Conservation (phyloP, 2,113 vertebrate species). For the Poicephalus gulielmi region DNA sequence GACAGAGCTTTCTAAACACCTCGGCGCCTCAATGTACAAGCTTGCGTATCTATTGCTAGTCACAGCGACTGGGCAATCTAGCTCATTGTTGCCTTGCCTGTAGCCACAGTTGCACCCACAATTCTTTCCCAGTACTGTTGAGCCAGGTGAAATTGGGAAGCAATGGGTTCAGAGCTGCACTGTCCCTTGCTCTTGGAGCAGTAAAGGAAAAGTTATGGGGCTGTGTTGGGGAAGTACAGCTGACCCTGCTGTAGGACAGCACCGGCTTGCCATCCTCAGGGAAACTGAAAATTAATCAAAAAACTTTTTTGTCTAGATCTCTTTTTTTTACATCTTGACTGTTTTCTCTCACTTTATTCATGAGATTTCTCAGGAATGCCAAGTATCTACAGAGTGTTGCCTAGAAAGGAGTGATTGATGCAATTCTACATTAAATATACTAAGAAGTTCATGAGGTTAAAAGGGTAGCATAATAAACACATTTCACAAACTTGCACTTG, state of each 20-base stretch:
- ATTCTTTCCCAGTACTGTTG: too few relatives aligned
- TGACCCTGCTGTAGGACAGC: not conserved
- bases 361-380: not conserved
- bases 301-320: not conserved
- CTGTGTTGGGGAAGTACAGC: not conserved
- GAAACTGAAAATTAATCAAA: not conserved
- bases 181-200: not conserved
- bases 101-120: not conserved
- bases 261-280: not conserved
- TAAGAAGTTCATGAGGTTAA: conserved; percentile 46
- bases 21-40: not conserved
- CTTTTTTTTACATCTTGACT: not conserved
- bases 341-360: not conserved
- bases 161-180: not conserved
- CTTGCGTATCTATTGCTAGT: not conserved
- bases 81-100: not conserved
- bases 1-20: not conserved
- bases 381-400: not conserved
- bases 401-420: conserved; percentile 22
- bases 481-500: conserved; percentile 38
- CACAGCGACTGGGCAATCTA: too few relatives aligned
- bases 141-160: not conserved
- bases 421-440: conserved; percentile 23
- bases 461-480: conserved; percentile 61
- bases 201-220: not conserved